Base-by-base conservation (phyloP, 2,113 vertebrate genomes). In the Cephalopholis sonnerati region DNA sequence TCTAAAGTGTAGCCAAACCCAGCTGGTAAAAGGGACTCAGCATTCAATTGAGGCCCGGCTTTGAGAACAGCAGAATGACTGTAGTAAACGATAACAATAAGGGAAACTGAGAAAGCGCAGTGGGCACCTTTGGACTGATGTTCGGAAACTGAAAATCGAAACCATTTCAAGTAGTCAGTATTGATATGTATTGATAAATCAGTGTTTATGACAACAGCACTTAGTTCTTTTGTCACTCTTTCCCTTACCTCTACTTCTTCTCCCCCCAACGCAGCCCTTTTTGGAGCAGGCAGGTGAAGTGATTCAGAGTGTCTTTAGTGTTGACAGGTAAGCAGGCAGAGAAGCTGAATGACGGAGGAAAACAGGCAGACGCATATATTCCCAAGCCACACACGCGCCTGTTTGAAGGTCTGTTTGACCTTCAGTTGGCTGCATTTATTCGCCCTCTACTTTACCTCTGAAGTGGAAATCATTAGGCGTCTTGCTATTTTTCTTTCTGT, bases 241-340 rank as follows among this genome's bases (percentile, higher is more conserved):
- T 36, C 41, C 18, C 10, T 63, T 15, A 39, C 59, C 57, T 70
- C 72, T 65, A 18, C n/a, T 57, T 73, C 41, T 74, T 13, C 25
- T 54, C 24, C 16, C 17, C 18, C 74, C 63, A 46, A 61, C 17
- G n/a, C 73, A 69, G 73, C 32, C 44, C 16, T 11, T 46, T 82
- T 36, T 62, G 50, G 41, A 68, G n/a, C 50, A 77, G 51, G 64
- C 65, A 70, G 46, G 16, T 20, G 39, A 64, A 59, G 39, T 80
- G 76, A 84, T 77, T 72, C 24, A 75, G 24, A 62, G 5, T 27
- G 59, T 50, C 24, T 61, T 61, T 25, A 27, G 73, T 70, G 73
- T 24, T 84, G 81, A 70, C 71, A 88, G 67, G 71, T 48, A 64
- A 63, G 51, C 57, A 70, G 29, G 4, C 53, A 67, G 53, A 74